Evolutionary conservation across 1,140 invertebrate species (phyloP).

Genomic region (Aphelinus certus): DNA sequence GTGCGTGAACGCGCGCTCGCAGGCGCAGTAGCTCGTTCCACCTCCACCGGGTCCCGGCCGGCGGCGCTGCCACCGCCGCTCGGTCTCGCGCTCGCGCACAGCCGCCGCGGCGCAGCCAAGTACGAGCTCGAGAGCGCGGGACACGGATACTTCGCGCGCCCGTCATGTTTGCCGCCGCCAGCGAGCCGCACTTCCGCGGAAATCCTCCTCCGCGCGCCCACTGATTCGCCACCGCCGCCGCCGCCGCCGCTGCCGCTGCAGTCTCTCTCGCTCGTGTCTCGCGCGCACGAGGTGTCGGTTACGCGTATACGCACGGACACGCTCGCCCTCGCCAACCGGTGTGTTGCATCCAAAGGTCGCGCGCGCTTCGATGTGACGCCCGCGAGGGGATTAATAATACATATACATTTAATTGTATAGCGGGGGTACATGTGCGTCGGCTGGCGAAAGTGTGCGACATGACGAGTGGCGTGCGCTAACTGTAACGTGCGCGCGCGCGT

Average conservation of each 20-base stretch:
- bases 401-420: too few species aligned
- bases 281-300: not conserved
- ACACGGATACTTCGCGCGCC: conserved; percentile 27
- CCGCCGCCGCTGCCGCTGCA: not conserved
- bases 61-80: not conserved
- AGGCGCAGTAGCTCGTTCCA: too few species aligned
- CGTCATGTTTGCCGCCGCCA: conserved; percentile 35
- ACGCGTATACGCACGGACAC: too few species aligned
- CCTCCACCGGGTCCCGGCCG: not conserved
- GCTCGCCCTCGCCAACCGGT: too few species aligned
- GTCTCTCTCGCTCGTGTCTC: not conserved
- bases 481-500: too few species aligned
- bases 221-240: not conserved
- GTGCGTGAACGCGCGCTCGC: too few species aligned
- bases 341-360: not conserved
- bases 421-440: too few species aligned
- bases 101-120: not conserved
- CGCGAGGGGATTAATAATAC: too few species aligned
- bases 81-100: conserved; percentile 1
- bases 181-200: conserved; percentile 24
- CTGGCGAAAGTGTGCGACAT: too few species aligned
- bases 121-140: conserved; percentile 1
- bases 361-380: conserved; percentile 3
- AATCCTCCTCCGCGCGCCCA: not conserved
- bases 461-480: too few species aligned